These are phyloP conservation scores for Tolypeutes matacus DNA, from an alignment of 2,797 vertebrate species.

Conservation along the genomic window DNA sequence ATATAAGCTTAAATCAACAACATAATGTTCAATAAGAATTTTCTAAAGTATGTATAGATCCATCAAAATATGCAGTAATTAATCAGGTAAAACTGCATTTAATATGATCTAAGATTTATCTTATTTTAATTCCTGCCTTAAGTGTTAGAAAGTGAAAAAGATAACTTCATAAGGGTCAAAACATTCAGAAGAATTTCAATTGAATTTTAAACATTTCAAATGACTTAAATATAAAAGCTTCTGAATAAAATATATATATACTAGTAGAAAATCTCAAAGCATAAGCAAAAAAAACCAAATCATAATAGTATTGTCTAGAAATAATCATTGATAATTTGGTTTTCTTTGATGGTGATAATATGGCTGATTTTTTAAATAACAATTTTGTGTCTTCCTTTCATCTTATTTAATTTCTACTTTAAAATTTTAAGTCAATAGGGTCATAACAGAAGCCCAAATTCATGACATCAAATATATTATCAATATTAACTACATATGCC, in stretches of 20 bases:
- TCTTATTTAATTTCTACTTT: background rate
- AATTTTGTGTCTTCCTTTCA: background rate
- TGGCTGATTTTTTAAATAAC: background rate
- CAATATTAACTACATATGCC: background rate
- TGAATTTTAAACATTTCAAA: background rate
- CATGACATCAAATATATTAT: background rate
- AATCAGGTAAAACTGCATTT: background rate
- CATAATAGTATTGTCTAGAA: background rate
- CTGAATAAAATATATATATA: background rate
- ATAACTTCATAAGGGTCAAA: background rate
- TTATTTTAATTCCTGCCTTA: conserved; percentile 20
- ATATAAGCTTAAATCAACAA: background rate
- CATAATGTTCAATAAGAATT: background rate
- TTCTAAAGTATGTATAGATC: background rate
- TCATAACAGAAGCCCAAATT: conserved; percentile 1
- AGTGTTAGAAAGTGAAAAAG: conserved; percentile 56
- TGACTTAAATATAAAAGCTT: conserved; percentile 28
- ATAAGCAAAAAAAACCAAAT: conserved; percentile 38
- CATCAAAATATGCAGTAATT: background rate
- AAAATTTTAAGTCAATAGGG: background rate
- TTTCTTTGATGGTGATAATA: background rate
- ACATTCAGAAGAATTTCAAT: background rate
- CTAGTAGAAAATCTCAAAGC: background rate
- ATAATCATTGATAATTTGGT: background rate
- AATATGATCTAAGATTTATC: background rate